phyloP scores from a whole-genome alignment of 2,113 vertebrate species.

The Syngnathus typhle region DNA sequence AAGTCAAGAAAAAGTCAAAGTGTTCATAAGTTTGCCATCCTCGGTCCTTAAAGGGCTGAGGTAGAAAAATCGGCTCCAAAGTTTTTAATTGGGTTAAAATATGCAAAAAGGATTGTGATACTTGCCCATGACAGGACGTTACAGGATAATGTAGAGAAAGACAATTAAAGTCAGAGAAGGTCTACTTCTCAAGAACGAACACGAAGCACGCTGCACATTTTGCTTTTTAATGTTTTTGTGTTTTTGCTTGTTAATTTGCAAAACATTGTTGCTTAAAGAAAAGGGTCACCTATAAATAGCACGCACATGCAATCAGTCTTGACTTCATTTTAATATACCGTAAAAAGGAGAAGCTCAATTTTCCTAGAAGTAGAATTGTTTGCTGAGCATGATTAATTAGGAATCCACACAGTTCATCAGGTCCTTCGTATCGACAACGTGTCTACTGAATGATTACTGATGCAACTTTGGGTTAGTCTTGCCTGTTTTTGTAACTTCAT shows the following conservation, averaged over 20 bases:
- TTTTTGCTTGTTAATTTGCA: background rate
- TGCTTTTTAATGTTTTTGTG: too few relatives aligned
- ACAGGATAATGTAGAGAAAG: background rate
- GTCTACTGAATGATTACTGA: background rate
- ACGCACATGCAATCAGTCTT: background rate
- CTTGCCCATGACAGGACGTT: background rate
- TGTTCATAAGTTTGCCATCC: too few relatives aligned
- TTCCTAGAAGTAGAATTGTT: background rate
- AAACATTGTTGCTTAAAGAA: background rate
- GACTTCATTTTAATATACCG: background rate
- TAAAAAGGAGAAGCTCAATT: too few relatives aligned
- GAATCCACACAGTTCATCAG: background rate
- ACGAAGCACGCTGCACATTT: background rate
- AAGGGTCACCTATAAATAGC: background rate
- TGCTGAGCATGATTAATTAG: background rate
- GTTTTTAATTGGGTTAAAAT: background rate
- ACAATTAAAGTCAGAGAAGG: background rate
- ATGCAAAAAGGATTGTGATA: background rate
- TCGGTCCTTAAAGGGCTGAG: background rate
- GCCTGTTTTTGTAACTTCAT: background rate
- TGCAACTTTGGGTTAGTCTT: background rate
- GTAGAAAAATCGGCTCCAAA: background rate
- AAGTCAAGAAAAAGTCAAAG: too few relatives aligned
- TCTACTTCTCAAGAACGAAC: too few relatives aligned
- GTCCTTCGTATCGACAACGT: background rate